Base-by-base conservation (phyloP, 2,797 vertebrate genomes). In the Hypotaenidia philippensis region DNA sequence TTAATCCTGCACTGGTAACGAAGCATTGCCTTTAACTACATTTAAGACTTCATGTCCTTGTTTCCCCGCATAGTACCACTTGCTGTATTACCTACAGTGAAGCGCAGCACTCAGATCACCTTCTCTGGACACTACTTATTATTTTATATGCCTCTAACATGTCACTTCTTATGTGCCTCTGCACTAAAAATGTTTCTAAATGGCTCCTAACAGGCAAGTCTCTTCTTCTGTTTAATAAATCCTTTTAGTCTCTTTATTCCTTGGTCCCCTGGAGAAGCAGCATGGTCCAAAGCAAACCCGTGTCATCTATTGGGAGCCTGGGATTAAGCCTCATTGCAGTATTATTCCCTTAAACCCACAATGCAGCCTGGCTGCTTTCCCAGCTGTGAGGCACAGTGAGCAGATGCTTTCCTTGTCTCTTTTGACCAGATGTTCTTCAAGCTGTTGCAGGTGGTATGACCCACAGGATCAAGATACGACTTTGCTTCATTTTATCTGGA, bases 121-220 rank as follows among this genome's bases (percentile, higher is more conserved):
- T 88, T 90, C 89, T 94, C 90, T 92, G 84, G 87, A 79, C 59
- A 15, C 61, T 86, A 78, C 47, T 90, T 91, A 72, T 44, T 61
- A 81, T 93, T 94, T 94, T 76, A 90, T 83, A 55, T 41, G 66
- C 52, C 74, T 90, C 80, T 86, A 90, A 75, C 38, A 82, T 70
- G 74, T 49, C 59, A 83, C 55, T 81, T 89, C 60, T 90, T 91
- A 76, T 66, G n/a, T 49, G 40, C 41, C 36, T 89, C 75, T 7
- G 9, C 59, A 38, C 83, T 82, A 79, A 94, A 95, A 90, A 29
- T 69, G 49, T 69, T 94, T 75, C 64, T 69, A 88, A 90, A 94
- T 40, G 38, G 41, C 66, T 90, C 55, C 65, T 91, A 78, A 83
- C 26, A 91, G 53, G 55, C 56, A 93, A 57, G 32, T 32, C 40